phyloP scores from a whole-genome alignment of 2,797 vertebrate species.

The Mycteria americana region DNA sequence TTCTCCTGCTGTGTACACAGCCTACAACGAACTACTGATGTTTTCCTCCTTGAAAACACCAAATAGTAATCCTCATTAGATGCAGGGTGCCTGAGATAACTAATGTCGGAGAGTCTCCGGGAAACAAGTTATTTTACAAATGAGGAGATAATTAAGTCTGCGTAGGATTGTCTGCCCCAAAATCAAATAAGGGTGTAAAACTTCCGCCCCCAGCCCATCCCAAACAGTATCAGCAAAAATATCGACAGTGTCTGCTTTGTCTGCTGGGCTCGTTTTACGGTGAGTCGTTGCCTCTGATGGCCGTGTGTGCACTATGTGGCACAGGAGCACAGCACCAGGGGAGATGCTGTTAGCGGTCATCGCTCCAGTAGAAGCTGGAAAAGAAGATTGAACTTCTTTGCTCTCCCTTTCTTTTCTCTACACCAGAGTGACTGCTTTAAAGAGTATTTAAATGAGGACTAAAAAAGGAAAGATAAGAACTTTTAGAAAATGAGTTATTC shows the following conservation, averaged over 20 bases:
- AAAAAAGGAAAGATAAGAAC: not conserved
- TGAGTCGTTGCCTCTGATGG: not conserved
- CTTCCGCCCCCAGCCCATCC: not conserved
- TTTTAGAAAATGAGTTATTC: not conserved
- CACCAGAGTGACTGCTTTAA: not conserved
- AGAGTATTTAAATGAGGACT: not conserved
- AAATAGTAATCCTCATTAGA: accelerated
- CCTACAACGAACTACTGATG: not conserved
- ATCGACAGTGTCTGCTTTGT: not conserved
- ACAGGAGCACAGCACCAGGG: not conserved
- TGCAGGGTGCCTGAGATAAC: not conserved
- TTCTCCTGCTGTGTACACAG: not conserved
- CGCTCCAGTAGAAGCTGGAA: not conserved
- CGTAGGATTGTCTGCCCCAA: not conserved
- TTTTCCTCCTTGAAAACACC: not conserved
- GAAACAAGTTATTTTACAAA: not conserved
- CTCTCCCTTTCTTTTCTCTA: not conserved
- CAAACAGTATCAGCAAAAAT: not conserved
- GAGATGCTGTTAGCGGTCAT: not conserved
- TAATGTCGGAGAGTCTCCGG: not conserved
- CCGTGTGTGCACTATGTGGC: not conserved
- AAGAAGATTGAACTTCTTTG: not conserved
- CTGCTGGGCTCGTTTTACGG: not conserved
- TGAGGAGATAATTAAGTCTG: not conserved
- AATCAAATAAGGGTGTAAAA: not conserved